Percentiles rank a stretch among this genome's conserved stretches.
These are phyloP conservation scores for Sciurus niger DNA, from an alignment of 2,113 vertebrate genomes.

Conservation along the genomic window DNA sequence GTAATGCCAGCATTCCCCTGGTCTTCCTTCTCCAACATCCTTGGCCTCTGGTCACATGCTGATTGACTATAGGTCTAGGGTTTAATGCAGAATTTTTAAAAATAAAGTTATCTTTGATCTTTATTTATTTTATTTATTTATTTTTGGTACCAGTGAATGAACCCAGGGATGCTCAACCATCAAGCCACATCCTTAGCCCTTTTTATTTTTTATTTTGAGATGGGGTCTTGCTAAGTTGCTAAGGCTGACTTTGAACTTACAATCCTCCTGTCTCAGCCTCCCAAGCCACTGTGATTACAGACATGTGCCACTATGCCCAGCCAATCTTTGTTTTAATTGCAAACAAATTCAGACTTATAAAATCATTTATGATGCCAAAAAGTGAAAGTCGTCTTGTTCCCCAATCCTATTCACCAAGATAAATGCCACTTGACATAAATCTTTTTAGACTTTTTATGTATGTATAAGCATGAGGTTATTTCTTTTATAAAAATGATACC, in stretches of 20 bases:
- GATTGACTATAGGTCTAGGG: neutral
- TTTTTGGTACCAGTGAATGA: too few species aligned
- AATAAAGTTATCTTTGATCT: neutral
- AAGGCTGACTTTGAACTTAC: neutral
- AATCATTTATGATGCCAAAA: neutral
- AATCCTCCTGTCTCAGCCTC: neutral
- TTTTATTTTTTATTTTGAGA: neutral
- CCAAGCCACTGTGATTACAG: neutral
- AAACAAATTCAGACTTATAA: conserved; percentile 19
- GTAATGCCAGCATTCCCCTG: too few species aligned
- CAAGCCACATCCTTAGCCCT: neutral
- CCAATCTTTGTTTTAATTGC: neutral
- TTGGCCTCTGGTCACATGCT: neutral
- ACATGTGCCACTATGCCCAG: neutral
- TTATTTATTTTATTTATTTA: neutral
- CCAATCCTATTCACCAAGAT: neutral
- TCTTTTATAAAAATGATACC: conserved; percentile 20
- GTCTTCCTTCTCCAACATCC: neutral
- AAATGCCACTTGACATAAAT: neutral
- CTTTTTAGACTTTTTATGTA: neutral
- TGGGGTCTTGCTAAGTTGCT: too few species aligned
- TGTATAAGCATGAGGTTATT: neutral
- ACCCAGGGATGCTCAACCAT: neutral
- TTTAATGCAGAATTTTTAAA: neutral
- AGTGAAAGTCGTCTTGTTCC: neutral